Base-by-base conservation (phyloP, 2,797 vertebrate genomes). In the Odontamblyopus rebecca region DNA sequence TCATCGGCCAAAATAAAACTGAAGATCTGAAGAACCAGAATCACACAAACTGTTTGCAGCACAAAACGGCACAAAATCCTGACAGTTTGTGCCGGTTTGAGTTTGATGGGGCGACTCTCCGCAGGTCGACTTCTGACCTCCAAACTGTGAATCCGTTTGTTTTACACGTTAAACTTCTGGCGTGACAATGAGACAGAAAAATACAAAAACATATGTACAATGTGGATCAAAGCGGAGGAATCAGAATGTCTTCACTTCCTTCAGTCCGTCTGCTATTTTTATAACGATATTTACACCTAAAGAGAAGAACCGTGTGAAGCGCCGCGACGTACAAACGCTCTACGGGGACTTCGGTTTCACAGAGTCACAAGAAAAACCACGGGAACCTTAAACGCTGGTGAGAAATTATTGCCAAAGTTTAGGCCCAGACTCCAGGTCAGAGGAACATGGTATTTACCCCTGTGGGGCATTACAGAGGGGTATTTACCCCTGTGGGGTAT, bases 261-360 rank as follows among this genome's bases (percentile, higher is more conserved):
- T 65, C 35, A 18, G 30, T 63, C 5, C 50, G 41, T 79, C 81
- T 72, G 5, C 13, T 61, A 23, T 48, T 44, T 48, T 16, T 15
- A 48, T 15, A 1, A 3, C 15, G 64, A 83, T 88, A 84, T 85
- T 88, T 91, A 89, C 80, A 88, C 74, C 61, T 72, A 80, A 78
- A 74, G 79, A 9, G 7, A 54, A 6, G 4, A 19, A n/a, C 16
- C 32, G 7, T 27, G 30, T 60, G 30, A 65, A 59, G 23, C 23
- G 27, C n/a, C 6, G 15, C 19, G 6, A 13, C 2, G 0, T 3
- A 15, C 16, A 23, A 23, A 23, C 23, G 23, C 23, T 23, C 23
- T 2, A 50, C 15, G 38, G 38, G 38, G 11, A 41, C 2, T 48
- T 16, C 3, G 8, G 11, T 53, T 53, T 53, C n/a, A 53, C 4